phyloP scores from a whole-genome alignment of 1,140 invertebrate species.

The Pemphigus obesinymphae region DNA sequence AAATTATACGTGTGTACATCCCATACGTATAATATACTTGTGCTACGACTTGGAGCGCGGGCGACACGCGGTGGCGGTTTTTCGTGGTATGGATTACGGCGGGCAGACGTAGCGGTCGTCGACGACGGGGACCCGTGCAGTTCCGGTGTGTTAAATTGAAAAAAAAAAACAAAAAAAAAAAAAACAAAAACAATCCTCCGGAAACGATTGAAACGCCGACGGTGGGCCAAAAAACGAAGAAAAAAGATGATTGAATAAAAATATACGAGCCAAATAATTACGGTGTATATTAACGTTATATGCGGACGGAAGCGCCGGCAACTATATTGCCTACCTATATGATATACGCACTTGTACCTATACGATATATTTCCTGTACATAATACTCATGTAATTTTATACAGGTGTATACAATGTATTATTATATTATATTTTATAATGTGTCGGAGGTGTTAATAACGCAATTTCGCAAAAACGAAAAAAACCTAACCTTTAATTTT shows the following conservation, averaged over 20 bases:
- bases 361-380: neutral
- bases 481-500: slow-evolving; percentile 31
- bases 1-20: neutral
- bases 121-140: neutral
- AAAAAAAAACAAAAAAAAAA: neutral
- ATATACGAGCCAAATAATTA: slow-evolving; percentile 9
- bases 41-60: neutral
- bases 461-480: slow-evolving; percentile 6
- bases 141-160: slow-evolving; percentile 38
- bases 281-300: slow-evolving; percentile 1
- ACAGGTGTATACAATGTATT: neutral
- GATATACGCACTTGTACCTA: neutral
- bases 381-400: neutral
- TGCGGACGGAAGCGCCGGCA: neutral
- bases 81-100: neutral
- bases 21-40: neutral
- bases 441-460: slow-evolving; percentile 23
- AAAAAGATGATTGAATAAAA: neutral
- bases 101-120: neutral
- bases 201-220: slow-evolving; percentile 6
- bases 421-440: too few relatives aligned
- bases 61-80: neutral
- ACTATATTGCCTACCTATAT: neutral
- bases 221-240: neutral
- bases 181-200: slow-evolving; percentile 5